Evolutionary conservation across 2,797 vertebrate species (phyloP).

Genomic region (Agapornis canus): DNA sequence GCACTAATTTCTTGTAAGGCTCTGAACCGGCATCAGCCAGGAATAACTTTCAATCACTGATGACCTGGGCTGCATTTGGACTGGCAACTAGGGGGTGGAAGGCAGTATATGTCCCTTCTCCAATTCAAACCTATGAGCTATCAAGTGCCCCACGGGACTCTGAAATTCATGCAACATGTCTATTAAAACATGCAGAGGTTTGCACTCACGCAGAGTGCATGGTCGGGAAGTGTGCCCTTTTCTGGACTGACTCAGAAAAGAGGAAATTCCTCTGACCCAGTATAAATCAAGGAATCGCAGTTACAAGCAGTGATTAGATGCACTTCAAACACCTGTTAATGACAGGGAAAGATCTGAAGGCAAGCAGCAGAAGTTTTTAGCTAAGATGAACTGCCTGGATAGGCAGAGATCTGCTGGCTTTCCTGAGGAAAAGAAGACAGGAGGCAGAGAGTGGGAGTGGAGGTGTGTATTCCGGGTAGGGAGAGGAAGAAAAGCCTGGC

Average conservation of each 20-base stretch:
- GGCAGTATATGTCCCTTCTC: neutral
- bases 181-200: neutral
- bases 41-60: neutral
- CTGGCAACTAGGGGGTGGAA: neutral
- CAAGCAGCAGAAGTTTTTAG: neutral
- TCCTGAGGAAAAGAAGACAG: neutral
- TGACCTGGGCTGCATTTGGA: neutral
- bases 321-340: conserved; percentile 18
- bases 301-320: conserved; percentile 1
- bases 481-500: conserved; percentile 74
- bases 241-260: conserved; percentile 20
- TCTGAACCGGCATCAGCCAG: neutral
- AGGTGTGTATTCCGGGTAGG: neutral
- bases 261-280: neutral
- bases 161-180: conserved; percentile 11
- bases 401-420: neutral
- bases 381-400: neutral
- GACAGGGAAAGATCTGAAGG: neutral
- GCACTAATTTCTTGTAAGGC: neutral
- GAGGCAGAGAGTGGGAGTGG: neutral
- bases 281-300: neutral
- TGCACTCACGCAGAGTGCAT: fast-evolving
- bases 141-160: neutral
- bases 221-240: neutral
- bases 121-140: neutral